Evolutionary conservation across 1,140 invertebrate genomes (phyloP).

Genomic region (Dufourea novaeangliae): DNA sequence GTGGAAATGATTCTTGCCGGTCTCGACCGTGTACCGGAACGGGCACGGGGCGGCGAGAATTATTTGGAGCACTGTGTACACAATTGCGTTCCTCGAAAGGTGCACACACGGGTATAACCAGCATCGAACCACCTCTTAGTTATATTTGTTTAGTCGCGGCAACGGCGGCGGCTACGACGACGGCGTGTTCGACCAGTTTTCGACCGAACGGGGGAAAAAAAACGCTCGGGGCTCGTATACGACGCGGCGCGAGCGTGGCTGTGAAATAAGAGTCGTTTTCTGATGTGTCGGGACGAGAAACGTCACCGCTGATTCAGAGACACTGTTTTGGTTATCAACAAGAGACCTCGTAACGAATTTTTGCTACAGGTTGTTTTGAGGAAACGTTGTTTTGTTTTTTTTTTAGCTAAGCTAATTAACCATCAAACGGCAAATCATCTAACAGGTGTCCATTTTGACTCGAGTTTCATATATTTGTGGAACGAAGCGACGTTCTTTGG

Average conservation of each 20-base stretch:
- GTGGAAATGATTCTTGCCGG: neutral
- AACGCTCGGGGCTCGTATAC: neutral
- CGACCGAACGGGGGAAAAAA: conserved; percentile 16
- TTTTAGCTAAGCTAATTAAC: too few relatives aligned
- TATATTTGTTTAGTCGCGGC: conserved; percentile 57
- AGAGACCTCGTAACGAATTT: neutral
- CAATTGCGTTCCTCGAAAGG: conserved; percentile 56
- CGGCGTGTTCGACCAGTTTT: conserved; percentile 47
- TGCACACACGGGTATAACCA: conserved; percentile 33
- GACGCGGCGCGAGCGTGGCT: neutral
- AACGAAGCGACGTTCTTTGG: too few relatives aligned
- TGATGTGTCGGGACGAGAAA: neutral
- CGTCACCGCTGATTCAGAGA: conserved; percentile 8
- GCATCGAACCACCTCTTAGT: conserved; percentile 19
- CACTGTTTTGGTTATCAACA: conserved; percentile 21
- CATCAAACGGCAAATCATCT: too few relatives aligned
- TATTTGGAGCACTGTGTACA: conserved; percentile 45
- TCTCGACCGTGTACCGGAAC: too few relatives aligned
- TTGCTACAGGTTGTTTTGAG: neutral
- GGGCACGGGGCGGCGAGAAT: neutral
- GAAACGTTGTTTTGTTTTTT: neutral
- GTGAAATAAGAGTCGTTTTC: conserved; percentile 21
- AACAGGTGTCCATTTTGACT: too few relatives aligned
- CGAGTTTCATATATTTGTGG: too few relatives aligned
- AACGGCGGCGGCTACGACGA: neutral